Percentiles rank a stretch among this genome's conserved stretches.
phyloP scores from a whole-genome alignment of 2,888 invertebrate genomes.

The Busseola fusca region DNA sequence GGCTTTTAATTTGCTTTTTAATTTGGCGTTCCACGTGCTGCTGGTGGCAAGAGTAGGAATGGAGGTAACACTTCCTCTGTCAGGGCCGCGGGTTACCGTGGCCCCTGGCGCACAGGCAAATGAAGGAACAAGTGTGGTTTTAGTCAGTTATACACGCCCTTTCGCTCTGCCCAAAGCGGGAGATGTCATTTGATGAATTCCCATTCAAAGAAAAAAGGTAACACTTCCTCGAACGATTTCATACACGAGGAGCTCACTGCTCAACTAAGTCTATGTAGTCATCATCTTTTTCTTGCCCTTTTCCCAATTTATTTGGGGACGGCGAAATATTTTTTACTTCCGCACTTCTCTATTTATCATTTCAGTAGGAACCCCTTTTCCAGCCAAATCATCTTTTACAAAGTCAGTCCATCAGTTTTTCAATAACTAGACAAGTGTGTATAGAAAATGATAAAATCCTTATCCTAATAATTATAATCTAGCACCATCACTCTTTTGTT shows the following conservation, averaged over 20 bases:
- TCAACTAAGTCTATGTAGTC: neutral
- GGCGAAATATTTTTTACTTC: neutral
- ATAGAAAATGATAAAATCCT: neutral
- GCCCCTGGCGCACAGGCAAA: too few species aligned
- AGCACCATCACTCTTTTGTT: constrained; percentile 29
- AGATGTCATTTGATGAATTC: too few species aligned
- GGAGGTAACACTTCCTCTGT: too few species aligned
- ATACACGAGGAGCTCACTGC: neutral
- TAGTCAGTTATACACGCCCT: too few species aligned
- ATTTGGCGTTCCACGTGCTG: neutral
- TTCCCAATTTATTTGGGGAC: neutral
- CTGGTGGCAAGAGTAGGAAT: neutral
- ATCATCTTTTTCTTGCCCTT: neutral
- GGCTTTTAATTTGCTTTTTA: neutral
- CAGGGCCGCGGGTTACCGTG: too few species aligned
- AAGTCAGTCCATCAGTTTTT: neutral
- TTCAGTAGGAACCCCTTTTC: neutral
- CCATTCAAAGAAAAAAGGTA: too few species aligned
- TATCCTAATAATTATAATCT: neutral
- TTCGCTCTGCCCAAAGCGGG: too few species aligned
- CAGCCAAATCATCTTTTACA: neutral
- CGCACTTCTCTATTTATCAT: neutral
- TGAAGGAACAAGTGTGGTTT: too few species aligned
- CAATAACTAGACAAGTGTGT: neutral
- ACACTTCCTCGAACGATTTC: neutral